These are phyloP conservation scores for Caerostris darwini DNA, from an alignment of 1,140 invertebrate species.

Conservation along the genomic window DNA sequence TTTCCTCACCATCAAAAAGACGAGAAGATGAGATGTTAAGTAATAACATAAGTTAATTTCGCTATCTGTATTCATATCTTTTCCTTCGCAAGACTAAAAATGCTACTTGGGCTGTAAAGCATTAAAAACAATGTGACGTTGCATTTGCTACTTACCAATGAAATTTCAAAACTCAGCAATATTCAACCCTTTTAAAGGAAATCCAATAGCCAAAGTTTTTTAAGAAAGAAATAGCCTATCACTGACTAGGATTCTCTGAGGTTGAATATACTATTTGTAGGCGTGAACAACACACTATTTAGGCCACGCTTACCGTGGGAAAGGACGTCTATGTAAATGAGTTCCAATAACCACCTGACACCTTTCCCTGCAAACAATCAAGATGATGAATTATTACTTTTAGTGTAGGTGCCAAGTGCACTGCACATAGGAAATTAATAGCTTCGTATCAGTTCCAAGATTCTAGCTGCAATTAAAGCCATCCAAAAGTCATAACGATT, in stretches of 20 bases:
- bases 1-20: not conserved
- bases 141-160: not conserved
- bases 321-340: slow-evolving; percentile 74
- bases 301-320: slow-evolving; percentile 65
- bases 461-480: slow-evolving; percentile 38
- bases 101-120: not conserved
- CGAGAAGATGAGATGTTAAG: not conserved
- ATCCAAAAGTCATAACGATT: slow-evolving; percentile 31
- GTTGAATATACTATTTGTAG: slow-evolving; percentile 60
- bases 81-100: not conserved
- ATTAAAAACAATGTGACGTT: not conserved
- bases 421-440: slow-evolving; percentile 30
- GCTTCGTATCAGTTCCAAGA: slow-evolving; percentile 22
- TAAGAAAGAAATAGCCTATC: slow-evolving; percentile 7
- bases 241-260: not conserved
- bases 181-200: slow-evolving; percentile 18
- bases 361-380: slow-evolving; percentile 67
- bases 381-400: slow-evolving; percentile 74
- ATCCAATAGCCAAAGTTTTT: not conserved
- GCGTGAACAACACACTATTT: slow-evolving; percentile 45
- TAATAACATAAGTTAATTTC: not conserved
- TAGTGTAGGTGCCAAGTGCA: slow-evolving; percentile 46
- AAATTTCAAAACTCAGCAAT: not conserved
- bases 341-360: slow-evolving; percentile 69
- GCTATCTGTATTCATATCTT: not conserved